phyloP scores from a whole-genome alignment of 1,140 invertebrate species.

The Plectus sambesii region DNA sequence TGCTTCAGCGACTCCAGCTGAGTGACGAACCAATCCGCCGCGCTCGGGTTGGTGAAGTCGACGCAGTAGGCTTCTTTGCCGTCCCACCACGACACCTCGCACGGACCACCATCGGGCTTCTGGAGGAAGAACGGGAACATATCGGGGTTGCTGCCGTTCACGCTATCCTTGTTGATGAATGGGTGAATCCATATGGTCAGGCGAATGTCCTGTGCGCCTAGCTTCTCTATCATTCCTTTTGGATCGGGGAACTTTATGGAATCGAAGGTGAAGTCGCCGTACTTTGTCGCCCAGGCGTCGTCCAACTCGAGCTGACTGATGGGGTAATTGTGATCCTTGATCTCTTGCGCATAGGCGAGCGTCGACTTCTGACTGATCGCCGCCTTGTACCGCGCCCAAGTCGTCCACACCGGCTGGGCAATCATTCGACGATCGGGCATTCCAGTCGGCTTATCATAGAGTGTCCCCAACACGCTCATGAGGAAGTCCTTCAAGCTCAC shows the following conservation, averaged over 20 bases:
- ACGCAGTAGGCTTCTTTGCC: constrained; percentile 59
- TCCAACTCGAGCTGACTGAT: constrained; percentile 76
- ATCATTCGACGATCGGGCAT: constrained; percentile 63
- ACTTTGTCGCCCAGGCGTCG: constrained; percentile 76
- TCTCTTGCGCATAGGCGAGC: constrained; percentile 60
- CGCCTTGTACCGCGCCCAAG: constrained; percentile 67
- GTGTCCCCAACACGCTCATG: constrained; percentile 10
- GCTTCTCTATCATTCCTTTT: constrained; percentile 51
- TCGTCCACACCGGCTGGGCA: constrained; percentile 72
- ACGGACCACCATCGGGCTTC: constrained; percentile 31
- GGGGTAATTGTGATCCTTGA: constrained; percentile 58
- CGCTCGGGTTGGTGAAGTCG: constrained; percentile 66
- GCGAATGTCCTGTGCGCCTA: constrained; percentile 58
- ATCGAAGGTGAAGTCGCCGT: constrained; percentile 67
- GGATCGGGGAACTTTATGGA: constrained; percentile 62
- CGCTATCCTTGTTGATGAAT: constrained; percentile 67
- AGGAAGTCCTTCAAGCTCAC: constrained; percentile 18
- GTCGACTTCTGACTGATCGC: constrained; percentile 59
- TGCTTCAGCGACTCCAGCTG: constrained; percentile 55
- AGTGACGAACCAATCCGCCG: constrained; percentile 61
- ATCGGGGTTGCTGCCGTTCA: constrained; percentile 49
- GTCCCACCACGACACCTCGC: constrained; percentile 69
- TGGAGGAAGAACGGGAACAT: constrained; percentile 28
- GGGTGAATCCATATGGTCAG: constrained; percentile 78
- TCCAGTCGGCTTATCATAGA: not conserved